These are phyloP conservation scores for Resseliella maxima DNA, from an alignment of 2,888 invertebrate species.

Conservation along the genomic window DNA sequence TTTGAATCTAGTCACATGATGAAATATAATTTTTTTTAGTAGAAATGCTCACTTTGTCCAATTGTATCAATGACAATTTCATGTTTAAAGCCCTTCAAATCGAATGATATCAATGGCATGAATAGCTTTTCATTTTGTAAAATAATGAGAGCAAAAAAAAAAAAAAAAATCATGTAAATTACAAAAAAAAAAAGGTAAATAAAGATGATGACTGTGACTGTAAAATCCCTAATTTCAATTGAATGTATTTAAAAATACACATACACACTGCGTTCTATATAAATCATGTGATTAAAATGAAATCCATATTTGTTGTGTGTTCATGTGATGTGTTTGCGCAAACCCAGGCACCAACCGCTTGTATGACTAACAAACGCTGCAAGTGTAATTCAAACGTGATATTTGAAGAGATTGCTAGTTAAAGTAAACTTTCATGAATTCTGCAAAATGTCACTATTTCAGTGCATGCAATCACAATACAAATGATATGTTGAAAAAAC, in stretches of 20 bases:
- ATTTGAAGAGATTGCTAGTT: background rate
- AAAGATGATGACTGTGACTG: too few relatives aligned
- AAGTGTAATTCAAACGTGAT: constrained; percentile 38
- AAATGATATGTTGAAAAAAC: constrained; percentile 2
- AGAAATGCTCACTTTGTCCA: background rate
- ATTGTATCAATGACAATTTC: background rate
- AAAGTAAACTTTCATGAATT: too few relatives aligned
- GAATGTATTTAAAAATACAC: too few relatives aligned
- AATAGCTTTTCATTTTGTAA: too few relatives aligned
- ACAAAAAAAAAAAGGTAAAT: too few relatives aligned
- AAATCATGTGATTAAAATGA: constrained; percentile 5
- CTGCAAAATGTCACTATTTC: too few relatives aligned
- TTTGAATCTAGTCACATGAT: background rate
- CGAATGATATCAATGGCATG: background rate
- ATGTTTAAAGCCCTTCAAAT: background rate
- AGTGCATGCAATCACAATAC: too few relatives aligned
- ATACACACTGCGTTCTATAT: background rate
- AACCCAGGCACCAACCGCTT: background rate
- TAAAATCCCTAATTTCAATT: too few relatives aligned
- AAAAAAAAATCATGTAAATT: too few relatives aligned
- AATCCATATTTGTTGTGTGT: constrained; percentile 7
- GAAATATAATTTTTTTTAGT: constrained; percentile 10
- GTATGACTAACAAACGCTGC: background rate
- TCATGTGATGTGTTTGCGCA: background rate
- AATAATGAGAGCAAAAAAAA: too few relatives aligned